Base-by-base conservation (phyloP, 1,140 invertebrate species). In the Popillia japonica region DNA sequence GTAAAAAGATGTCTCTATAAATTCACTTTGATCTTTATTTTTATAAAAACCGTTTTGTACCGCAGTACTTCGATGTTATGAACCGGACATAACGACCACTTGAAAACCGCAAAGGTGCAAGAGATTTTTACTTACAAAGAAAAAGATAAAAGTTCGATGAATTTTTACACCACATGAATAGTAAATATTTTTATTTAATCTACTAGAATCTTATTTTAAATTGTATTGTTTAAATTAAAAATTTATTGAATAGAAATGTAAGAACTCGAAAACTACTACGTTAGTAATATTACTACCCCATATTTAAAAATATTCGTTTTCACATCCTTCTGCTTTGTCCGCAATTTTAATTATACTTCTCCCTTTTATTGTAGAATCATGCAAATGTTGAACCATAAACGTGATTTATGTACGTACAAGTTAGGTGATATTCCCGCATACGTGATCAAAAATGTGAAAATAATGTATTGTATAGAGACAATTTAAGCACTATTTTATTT, bases 21-120 rank as follows among this genome's bases (percentile, higher is more conserved):
- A 55, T 17, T 55, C 48, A 6, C 48, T 55, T 55, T 55, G 48
- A 55, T 55, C 48, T 55, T 55, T 55, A 55, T 55, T 55, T 55
- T 55, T 55, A 55, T 55, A 14, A 55, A 55, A 55, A 14, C n/a
- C 48, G n/a, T n/a, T 17, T 55, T 55, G n/a, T 55, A n/a, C 17
- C 14, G 11, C n/a, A 55, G 48, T 6, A n/a, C 4, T 17, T 17
- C 14, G 17, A 55, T 17, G 14, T 17, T 34, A 34, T 34, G 27
- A 34, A 34, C 2, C 27, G 27, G 1, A 55, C 6, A n/a, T 48
- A 48, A 55, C n/a, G 48, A 55, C 11, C 6, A 55, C 14, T 55
- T 55, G n/a, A 7, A 4, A 55, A 55, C 48, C 2, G 48, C 0
- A 17, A 6, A 55, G 17, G 14, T n/a, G 14, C 17, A 6, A 55